phyloP scores from a whole-genome alignment of 64 coral and sea anemone species.

The Orbicella faveolata region DNA sequence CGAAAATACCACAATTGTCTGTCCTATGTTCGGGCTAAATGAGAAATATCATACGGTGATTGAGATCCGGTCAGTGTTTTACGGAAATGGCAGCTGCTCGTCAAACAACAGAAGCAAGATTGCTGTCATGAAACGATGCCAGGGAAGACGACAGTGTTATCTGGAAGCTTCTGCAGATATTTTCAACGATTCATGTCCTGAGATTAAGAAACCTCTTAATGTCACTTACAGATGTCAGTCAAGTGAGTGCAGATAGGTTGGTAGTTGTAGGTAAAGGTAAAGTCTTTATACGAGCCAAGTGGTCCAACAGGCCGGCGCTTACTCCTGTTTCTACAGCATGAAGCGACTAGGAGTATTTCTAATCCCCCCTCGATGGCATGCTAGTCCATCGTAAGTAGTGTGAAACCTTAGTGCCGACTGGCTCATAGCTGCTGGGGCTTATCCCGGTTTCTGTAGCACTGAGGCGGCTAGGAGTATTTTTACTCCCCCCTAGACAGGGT shows the following conservation, averaged over 20 bases:
- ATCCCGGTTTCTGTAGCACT: no score
- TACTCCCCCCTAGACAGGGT: no score
- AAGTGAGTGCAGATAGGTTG: not conserved
- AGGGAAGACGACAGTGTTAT: conserved; percentile 43
- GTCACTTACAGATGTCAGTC: conserved; percentile 55
- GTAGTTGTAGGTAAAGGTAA: no score
- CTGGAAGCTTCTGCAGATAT: conserved; percentile 1
- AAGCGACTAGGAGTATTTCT: no score
- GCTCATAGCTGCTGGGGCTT: no score
- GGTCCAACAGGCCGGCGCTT: no score
- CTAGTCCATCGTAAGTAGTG: no score
- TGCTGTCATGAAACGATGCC: conserved; percentile 28
- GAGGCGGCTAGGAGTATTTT: no score
- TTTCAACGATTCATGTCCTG: conserved; percentile 45
- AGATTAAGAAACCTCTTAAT: conserved; percentile 35
- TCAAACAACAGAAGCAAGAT: conserved; percentile 20
- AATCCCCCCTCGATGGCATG: no score
- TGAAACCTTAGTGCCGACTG: no score
- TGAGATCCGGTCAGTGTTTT: conserved; percentile 50
- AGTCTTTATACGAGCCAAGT: no score
- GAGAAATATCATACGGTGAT: conserved; percentile 14
- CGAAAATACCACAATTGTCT: conserved; percentile 23
- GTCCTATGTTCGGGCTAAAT: not conserved
- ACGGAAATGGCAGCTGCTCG: conserved; percentile 33
- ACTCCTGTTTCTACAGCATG: no score